A percentile compares a stretch with the other conserved stretches of the same genome.
These are phyloP conservation scores for Hermodice carunculata DNA, from an alignment of 2,888 invertebrate species.

Conservation along the genomic window DNA sequence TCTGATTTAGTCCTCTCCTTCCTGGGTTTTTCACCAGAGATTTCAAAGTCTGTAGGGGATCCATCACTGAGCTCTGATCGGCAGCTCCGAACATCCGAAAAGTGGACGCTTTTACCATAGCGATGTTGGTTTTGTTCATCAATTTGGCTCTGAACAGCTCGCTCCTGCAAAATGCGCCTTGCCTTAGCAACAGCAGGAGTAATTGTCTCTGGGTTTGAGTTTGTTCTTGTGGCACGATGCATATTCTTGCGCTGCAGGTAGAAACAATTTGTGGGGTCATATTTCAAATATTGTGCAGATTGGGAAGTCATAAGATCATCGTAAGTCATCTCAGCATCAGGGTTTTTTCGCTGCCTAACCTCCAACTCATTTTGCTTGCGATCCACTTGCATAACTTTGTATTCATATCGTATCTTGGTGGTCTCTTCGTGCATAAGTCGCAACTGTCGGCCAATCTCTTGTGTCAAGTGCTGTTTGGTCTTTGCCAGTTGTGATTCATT, in stretches of 20 bases:
- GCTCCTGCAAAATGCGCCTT: constrained; percentile 6
- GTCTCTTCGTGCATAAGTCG: constrained; percentile 50
- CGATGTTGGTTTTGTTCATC: too few relatives aligned
- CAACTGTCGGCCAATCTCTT: constrained; percentile 45
- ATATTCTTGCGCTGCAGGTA: constrained; percentile 33
- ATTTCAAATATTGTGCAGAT: constrained; percentile 14
- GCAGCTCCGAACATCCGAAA: too few relatives aligned
- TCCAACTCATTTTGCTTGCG: constrained; percentile 54
- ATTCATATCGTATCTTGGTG: constrained; percentile 55
- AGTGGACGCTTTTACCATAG: too few relatives aligned
- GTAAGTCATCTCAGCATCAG: constrained; percentile 53
- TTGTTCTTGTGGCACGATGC: neutral
- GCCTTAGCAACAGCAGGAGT: constrained; percentile 9
- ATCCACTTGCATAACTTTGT: constrained; percentile 58
- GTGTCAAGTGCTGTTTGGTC: constrained; percentile 44
- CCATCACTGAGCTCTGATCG: too few relatives aligned
- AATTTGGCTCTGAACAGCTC: neutral
- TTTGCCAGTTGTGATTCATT: constrained; percentile 54
- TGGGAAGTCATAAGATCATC: constrained; percentile 45
- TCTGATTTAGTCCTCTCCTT: too few relatives aligned
- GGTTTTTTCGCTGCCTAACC: constrained; percentile 50
- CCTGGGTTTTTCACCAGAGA: too few relatives aligned
- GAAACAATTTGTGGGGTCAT: constrained; percentile 14
- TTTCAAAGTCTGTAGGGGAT: too few relatives aligned
- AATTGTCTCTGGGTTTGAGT: neutral